Conservation (phyloP, 2,888 invertebrate genomes). For the Masnerella sp. region DNA sequence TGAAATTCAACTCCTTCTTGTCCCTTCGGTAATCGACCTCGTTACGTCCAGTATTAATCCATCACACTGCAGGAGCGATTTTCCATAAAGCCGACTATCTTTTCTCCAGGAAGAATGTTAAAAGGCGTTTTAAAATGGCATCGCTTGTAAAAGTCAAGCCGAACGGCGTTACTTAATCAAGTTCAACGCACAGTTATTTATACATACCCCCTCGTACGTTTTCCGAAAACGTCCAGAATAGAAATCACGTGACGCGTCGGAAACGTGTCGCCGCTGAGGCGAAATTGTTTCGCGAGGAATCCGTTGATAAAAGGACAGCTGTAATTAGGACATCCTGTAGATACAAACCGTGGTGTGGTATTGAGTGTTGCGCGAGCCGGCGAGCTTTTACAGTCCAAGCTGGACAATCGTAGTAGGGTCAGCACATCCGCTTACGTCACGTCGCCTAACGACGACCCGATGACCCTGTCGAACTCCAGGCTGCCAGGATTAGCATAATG, state of each 20-base stretch:
- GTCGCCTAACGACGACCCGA: constrained; percentile 69
- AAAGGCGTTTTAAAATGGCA: constrained; percentile 4
- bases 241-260: constrained; percentile 16
- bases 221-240: constrained; percentile 24
- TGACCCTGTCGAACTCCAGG: constrained; percentile 73
- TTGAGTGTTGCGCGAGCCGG: constrained; percentile 13
- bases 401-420: constrained; percentile 67
- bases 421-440: constrained; percentile 76
- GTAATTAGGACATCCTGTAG: constrained; percentile 52
- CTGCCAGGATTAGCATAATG: constrained; percentile 71
- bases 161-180: constrained; percentile 34
- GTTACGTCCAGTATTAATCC: neutral
- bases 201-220: constrained; percentile 9
- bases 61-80: neutral
- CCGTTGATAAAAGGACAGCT: constrained; percentile 38
- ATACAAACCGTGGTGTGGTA: constrained; percentile 24
- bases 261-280: constrained; percentile 15
- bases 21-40: too few relatives aligned
- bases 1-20: too few relatives aligned
- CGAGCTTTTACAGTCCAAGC: constrained; percentile 42
- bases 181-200: constrained; percentile 46
- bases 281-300: constrained; percentile 33
- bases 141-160: constrained; percentile 14
- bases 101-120: constrained; percentile 4
- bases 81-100: neutral